Conservation (phyloP, 1,140 invertebrate species). For the Limonius californicus region DNA sequence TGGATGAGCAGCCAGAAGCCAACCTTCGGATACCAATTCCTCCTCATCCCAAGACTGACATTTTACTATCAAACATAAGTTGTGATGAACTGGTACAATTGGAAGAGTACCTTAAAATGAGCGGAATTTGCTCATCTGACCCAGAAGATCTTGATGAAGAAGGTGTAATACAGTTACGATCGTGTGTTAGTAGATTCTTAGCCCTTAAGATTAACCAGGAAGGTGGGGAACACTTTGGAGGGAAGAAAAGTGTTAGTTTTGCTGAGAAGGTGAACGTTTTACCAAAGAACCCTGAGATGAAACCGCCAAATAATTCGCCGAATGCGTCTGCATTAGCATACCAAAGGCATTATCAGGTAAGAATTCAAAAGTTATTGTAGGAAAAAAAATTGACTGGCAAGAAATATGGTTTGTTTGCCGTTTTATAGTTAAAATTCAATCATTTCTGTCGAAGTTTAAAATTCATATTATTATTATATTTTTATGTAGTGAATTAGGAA, state of each 20-base stretch:
- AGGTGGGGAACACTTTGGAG: slow-evolving; percentile 52
- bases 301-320: slow-evolving; percentile 68
- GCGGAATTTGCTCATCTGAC: slow-evolving; percentile 63
- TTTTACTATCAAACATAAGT: slow-evolving; percentile 49
- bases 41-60: slow-evolving; percentile 28
- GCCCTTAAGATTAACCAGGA: slow-evolving; percentile 57
- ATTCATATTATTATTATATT: too few species aligned
- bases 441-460: too few species aligned
- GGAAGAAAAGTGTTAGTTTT: slow-evolving; percentile 67
- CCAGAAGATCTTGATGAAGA: slow-evolving; percentile 63
- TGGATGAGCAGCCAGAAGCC: slow-evolving; percentile 49
- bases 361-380: not conserved
- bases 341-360: slow-evolving; percentile 46
- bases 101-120: slow-evolving; percentile 70
- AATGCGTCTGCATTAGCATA: slow-evolving; percentile 59
- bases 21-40: slow-evolving; percentile 50
- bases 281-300: slow-evolving; percentile 41
- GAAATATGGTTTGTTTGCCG: too few species aligned
- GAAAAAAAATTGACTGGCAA: too few species aligned
- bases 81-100: slow-evolving; percentile 63
- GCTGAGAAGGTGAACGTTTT: slow-evolving; percentile 51
- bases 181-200: slow-evolving; percentile 64
- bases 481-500: too few species aligned
- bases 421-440: too few species aligned
- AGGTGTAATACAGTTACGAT: slow-evolving; percentile 62